Evolutionary conservation across 2,797 vertebrate genomes (phyloP).

Genomic region (Macroramphosus scolopax): DNA sequence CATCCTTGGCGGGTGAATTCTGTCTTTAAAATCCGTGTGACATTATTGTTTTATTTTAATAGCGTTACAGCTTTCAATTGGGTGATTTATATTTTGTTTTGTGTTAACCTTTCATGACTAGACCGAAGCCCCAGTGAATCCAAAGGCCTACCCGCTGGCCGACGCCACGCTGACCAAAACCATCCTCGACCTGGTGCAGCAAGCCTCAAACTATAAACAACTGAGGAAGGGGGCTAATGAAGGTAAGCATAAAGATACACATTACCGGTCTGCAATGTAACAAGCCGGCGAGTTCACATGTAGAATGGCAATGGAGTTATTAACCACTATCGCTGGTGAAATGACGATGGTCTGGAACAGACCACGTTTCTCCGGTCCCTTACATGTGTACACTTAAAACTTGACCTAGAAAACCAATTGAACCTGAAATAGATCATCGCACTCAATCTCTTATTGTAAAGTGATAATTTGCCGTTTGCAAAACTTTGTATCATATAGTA

Average conservation of each 20-base stretch:
- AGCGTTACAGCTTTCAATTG: accelerated
- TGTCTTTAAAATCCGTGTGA: not conserved
- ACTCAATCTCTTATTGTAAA: too few species aligned
- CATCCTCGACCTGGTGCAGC: constrained; percentile 93
- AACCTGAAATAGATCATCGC: too few species aligned
- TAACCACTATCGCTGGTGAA: too few species aligned
- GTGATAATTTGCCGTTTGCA: too few species aligned
- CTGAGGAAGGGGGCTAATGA: constrained; percentile 97
- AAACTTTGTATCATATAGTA: too few species aligned
- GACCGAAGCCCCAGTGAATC: constrained; percentile 92
- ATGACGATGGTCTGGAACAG: too few species aligned
- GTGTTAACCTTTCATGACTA: constrained; percentile 45
- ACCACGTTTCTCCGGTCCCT: too few species aligned
- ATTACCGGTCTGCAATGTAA: not conserved
- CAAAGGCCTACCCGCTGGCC: constrained; percentile 95
- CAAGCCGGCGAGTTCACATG: accelerated
- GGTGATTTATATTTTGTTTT: not conserved
- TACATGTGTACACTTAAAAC: too few species aligned
- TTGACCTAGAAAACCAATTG: too few species aligned
- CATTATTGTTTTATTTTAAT: not conserved
- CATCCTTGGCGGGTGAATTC: too few species aligned
- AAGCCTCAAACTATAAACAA: constrained; percentile 95
- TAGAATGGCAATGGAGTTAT: too few species aligned
- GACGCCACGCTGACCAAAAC: constrained; percentile 96
- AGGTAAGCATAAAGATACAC: constrained; percentile 76